These are phyloP conservation scores for Lagodon rhomboides DNA, from an alignment of 2,797 vertebrate species.

Conservation along the genomic window DNA sequence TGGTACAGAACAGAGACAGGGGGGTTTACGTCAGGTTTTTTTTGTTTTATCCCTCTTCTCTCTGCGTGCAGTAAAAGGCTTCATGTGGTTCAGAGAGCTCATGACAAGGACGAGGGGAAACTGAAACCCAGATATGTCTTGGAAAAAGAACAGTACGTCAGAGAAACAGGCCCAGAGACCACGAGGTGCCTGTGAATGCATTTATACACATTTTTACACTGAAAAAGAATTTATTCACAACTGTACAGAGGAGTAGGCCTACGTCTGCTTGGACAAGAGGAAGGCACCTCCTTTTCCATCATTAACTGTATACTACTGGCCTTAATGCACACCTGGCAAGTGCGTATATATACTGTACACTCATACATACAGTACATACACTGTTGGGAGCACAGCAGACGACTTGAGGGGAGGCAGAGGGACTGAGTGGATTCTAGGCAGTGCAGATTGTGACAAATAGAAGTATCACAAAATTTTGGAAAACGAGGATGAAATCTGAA, in stretches of 20 bases:
- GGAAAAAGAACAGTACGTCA: conserved; percentile 68
- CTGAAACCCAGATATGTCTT: conserved; percentile 63
- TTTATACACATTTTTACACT: conserved; percentile 60
- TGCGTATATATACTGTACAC: conserved; percentile 19
- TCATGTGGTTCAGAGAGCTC: conserved; percentile 71
- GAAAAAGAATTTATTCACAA: conserved; percentile 74
- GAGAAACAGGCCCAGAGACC: conserved; percentile 50
- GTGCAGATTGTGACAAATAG: conserved; percentile 53
- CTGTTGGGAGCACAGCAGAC: conserved; percentile 55
- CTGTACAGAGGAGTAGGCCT: conserved; percentile 74
- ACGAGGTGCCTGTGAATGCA: conserved; percentile 46
- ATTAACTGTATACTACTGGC: conserved; percentile 73
- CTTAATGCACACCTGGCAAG: conserved; percentile 68
- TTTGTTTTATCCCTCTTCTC: conserved; percentile 50
- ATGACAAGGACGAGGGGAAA: conserved; percentile 35
- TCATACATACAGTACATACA: conserved; percentile 60
- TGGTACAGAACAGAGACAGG: conserved; percentile 37
- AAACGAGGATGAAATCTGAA: conserved; percentile 32
- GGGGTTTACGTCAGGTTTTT: conserved; percentile 35
- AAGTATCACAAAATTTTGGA: conserved; percentile 14
- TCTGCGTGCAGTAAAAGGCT: conserved; percentile 77
- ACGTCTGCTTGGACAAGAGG: conserved; percentile 48
- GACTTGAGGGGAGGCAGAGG: conserved; percentile 34
- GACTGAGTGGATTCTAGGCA: conserved; percentile 55
- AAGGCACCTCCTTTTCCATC: conserved; percentile 67